Conservation (phyloP, 2,888 invertebrate species). For the Glyphotaelius pellucidus region DNA sequence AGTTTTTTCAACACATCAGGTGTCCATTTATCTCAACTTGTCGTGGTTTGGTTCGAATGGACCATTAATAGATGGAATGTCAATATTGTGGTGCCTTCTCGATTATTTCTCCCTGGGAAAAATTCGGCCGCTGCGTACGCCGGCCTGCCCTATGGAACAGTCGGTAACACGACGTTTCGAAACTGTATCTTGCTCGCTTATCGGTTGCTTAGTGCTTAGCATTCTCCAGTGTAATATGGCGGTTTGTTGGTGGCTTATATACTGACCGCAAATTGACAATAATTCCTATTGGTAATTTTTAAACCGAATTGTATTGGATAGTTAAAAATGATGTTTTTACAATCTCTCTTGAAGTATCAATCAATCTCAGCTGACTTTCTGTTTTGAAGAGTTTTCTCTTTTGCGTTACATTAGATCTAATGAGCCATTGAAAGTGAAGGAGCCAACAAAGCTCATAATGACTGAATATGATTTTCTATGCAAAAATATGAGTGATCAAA, state of each 20-base stretch:
- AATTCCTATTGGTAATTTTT: conserved; percentile 20
- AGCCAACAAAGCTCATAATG: conserved; percentile 6
- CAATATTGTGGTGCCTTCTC: conserved; percentile 47
- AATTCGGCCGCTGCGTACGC: conserved; percentile 29
- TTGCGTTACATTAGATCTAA: conserved; percentile 26
- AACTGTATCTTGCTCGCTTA: conserved; percentile 14
- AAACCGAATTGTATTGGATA: conserved; percentile 41
- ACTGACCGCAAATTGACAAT: conserved; percentile 49
- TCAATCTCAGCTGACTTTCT: conserved; percentile 23
- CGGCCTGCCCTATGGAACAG: not conserved
- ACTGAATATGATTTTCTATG: not conserved
- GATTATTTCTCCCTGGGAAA: conserved; percentile 48
- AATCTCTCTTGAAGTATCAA: not conserved
- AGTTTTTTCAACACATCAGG: conserved; percentile 35
- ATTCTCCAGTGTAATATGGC: conserved; percentile 38
- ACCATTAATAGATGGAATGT: conserved; percentile 44
- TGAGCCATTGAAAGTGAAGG: conserved; percentile 39
- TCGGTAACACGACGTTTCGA: conserved; percentile 20
- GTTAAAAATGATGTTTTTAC: conserved; percentile 8
- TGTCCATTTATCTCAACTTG: conserved; percentile 41
- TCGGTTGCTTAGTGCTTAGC: conserved; percentile 16
- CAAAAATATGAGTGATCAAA: not conserved
- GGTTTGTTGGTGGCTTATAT: not conserved
- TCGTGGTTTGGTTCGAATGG: conserved; percentile 43
- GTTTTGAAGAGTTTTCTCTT: conserved; percentile 43